Evolutionary conservation across 2,888 invertebrate genomes (phyloP), one percentile per base, ranked within the genome.

Genomic region (Metalampra italica): DNA sequence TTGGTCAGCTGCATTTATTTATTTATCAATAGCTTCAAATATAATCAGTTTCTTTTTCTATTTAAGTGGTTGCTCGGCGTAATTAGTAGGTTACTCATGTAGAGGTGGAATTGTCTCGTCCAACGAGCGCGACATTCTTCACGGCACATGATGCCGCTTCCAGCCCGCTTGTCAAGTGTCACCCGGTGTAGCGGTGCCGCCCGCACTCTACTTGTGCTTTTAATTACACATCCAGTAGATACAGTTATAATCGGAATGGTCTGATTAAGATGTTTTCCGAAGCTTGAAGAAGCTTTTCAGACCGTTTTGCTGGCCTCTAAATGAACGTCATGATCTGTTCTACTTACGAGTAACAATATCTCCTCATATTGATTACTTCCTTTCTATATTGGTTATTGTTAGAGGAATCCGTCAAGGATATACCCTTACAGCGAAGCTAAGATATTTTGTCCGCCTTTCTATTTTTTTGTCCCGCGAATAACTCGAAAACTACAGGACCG

Each of bases 171-270:
- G 72, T 59, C 75, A 82, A 80, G 81, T 86, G 83, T 82, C 85
- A 84, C 82, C 75, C 52, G 62, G 73, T 51, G 62, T 81, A 84
- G 82, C 84, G 84, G 84, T 73, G 58, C 62, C 62, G 66, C 75
- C 73, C 80, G 75, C 81, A 85, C 78, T 83, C 86, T 78, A 85
- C 76, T 87, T 87, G 77, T 69, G 69, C 68, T 76, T 80, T 80
- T 88, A 87, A 88, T 87, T 83, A 70, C 69, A 57, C 61, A 63
- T 48, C 47, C 46, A 50, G 51, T 51, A 43, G 48, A 47, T 22
- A 45, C 45, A 41, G 46, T 46, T 46, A 46, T 15, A 41, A 43
- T 43, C 34, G 29, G 13, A 30, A 49, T 50, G 39, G 15, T 48
- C 52, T 47, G 38, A 53, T 52, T 52, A 49, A 36, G 43, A 34